Base-by-base conservation (phyloP, 1,140 invertebrate species). In the Probaryconus sp. region DNA sequence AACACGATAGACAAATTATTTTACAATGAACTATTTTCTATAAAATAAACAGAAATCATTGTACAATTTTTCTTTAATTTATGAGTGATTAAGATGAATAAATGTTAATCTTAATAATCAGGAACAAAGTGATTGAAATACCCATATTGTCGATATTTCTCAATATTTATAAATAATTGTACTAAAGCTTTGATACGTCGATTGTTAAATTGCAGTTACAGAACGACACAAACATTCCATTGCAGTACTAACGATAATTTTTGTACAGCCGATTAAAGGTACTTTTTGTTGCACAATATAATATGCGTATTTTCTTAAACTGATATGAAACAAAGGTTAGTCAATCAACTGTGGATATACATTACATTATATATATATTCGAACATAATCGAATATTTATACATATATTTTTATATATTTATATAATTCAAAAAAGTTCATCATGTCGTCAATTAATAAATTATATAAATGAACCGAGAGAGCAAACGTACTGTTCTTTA, bases 281-380 rank as follows among this genome's bases (percentile, higher is more conserved):
- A 50, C 30, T 72, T 72, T 68, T 70, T 69, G 14, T 55, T 40
- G 63, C 48, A 33, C 50, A 65, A 70, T 80, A 70, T 81, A 80
- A 77, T 83, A 81, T 80, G 81, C 79, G 79, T 73, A 74, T 78
- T 55, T 87, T 85, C 85, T 85, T 85, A 60, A 81, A 61, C 81
- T 64, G 78, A 85, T 83, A 84, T 55, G 81, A 85, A 85, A 85
- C 81, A 82, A 86, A 85, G 60, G 73, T 84, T 80, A 82, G 72
- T 81, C 76, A 77, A 80, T 78, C 74, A 80, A 82, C 45, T 60
- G 77, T 48, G 37, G 47, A 40, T 50, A 68, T 68, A 60, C 53
- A 65, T 76, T 78, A 61, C 53, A 75, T 71, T 26, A 63, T 61
- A 70, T n/a, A 40, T 70, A 51, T 61, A 73, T 73, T 61, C 48